These are phyloP conservation scores for Alethe diademata DNA, from an alignment of 2,113 vertebrate species.

Conservation along the genomic window DNA sequence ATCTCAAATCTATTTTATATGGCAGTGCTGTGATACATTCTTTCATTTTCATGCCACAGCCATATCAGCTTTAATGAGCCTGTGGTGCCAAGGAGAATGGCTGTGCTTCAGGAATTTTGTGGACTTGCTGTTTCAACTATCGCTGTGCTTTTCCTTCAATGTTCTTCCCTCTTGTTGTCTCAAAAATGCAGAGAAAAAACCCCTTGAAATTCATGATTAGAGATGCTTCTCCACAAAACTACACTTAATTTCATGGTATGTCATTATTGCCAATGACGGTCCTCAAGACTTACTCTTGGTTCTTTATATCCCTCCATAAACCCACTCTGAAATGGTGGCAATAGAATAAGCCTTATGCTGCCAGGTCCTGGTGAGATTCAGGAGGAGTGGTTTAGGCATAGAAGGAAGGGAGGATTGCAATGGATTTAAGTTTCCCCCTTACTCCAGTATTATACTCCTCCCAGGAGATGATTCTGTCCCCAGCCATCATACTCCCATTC, in stretches of 20 bases:
- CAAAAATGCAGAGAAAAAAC: neutral
- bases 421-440: neutral
- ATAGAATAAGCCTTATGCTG: neutral
- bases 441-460: neutral
- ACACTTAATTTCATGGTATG: neutral
- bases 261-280: neutral
- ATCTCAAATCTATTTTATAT: neutral
- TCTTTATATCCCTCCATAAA: neutral
- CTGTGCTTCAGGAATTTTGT: neutral
- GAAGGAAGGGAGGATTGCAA: neutral
- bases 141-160: neutral
- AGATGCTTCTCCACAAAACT: neutral
- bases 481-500: neutral
- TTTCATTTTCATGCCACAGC: neutral
- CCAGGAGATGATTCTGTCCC: neutral
- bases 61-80: neutral
- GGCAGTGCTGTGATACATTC: neutral
- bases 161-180: neutral
- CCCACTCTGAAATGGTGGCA: neutral
- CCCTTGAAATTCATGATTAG: neutral
- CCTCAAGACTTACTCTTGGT: neutral
- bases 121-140: rapidly evolving
- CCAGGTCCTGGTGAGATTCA: neutral
- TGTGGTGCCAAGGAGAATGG: neutral
- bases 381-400: neutral